These are phyloP conservation scores for Neotragus moschatus DNA, from an alignment of 2,113 vertebrate species.

Conservation along the genomic window DNA sequence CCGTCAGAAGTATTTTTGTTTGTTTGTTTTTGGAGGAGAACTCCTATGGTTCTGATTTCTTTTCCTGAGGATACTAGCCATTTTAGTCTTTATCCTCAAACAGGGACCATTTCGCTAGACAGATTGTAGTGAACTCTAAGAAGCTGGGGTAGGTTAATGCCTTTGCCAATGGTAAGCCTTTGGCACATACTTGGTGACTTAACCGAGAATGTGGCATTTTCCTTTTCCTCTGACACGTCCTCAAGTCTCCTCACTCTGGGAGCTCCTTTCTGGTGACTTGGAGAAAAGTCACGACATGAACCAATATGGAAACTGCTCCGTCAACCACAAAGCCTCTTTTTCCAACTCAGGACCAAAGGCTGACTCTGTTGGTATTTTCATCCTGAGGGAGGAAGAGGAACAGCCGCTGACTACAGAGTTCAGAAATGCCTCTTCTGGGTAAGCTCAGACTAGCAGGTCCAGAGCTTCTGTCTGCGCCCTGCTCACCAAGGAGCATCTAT, in stretches of 20 bases:
- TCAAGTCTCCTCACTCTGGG: not conserved
- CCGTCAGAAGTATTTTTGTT: not conserved
- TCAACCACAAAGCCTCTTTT: not conserved
- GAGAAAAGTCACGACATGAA: conserved; percentile 12
- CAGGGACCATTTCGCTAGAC: not conserved
- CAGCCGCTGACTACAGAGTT: not conserved
- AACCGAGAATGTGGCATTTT: not conserved
- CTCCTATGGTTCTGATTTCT: not conserved
- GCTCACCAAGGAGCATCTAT: not conserved
- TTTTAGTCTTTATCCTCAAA: not conserved
- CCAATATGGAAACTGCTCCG: not conserved
- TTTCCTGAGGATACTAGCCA: not conserved
- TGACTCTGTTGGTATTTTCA: not conserved
- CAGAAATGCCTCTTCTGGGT: not conserved
- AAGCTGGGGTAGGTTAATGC: not conserved
- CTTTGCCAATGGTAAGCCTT: not conserved
- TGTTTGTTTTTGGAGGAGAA: not conserved
- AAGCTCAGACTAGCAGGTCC: not conserved
- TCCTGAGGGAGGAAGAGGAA: not conserved
- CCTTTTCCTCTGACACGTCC: not conserved
- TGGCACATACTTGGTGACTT: not conserved
- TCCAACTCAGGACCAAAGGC: not conserved
- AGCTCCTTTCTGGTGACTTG: not conserved
- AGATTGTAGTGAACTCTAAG: not conserved
- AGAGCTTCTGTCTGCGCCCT: not conserved